Percentiles rank a stretch among this genome's conserved stretches.
phyloP scores from a whole-genome alignment of 2,888 invertebrate species.

The Maniola hyperantus region DNA sequence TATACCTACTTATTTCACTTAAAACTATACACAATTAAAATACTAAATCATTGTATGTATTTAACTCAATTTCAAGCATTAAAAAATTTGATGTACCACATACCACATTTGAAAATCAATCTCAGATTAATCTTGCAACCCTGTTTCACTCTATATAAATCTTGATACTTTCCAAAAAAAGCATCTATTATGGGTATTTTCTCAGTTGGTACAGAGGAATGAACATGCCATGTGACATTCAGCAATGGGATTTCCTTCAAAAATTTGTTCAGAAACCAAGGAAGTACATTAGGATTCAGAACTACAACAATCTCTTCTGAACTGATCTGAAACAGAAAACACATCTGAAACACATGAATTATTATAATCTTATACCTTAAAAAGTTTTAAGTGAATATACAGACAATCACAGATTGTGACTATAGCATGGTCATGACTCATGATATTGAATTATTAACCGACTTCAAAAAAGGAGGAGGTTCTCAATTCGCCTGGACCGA shows the following conservation, averaged over 20 bases:
- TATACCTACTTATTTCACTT: too few relatives aligned
- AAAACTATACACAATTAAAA: too few relatives aligned
- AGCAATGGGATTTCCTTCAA: conserved; percentile 81
- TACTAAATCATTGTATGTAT: too few relatives aligned
- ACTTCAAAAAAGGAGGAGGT: too few relatives aligned
- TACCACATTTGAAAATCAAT: conserved; percentile 91
- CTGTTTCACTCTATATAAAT: conserved; percentile 32
- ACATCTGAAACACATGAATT: not conserved
- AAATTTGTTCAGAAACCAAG: conserved; percentile 85
- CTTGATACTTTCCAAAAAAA: conserved; percentile 58
- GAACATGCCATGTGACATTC: conserved; percentile 82
- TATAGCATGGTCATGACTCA: too few relatives aligned
- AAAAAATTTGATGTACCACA: conserved; percentile 46
- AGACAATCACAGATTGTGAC: too few relatives aligned
- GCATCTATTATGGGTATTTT: conserved; percentile 61
- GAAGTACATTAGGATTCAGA: conserved; percentile 84
- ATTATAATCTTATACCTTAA: too few relatives aligned
- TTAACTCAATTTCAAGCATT: too few relatives aligned
- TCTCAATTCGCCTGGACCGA: too few relatives aligned
- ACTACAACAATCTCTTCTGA: conserved; percentile 85
- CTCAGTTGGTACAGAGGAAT: conserved; percentile 83
- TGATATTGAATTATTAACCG: too few relatives aligned
- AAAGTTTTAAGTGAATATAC: too few relatives aligned
- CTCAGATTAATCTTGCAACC: conserved; percentile 78
- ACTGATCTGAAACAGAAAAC: conserved; percentile 53